Percentiles rank a stretch among this genome's conserved stretches.
Conservation (phyloP, 2,888 invertebrate species). For the Chydorus sphaericus region DNA sequence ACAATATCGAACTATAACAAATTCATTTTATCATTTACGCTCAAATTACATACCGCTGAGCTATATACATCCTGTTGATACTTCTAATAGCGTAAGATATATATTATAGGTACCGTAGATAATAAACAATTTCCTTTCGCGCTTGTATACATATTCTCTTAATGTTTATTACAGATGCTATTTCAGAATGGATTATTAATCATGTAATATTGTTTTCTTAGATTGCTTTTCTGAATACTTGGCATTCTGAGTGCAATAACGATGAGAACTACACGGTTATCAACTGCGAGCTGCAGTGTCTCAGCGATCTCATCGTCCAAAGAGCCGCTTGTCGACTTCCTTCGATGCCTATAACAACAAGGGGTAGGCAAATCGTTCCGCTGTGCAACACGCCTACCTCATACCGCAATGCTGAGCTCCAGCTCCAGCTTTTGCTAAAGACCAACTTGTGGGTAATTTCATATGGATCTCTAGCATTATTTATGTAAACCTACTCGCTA, state of each 20-base stretch:
- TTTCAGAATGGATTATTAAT: too few species aligned
- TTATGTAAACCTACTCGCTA: too few species aligned
- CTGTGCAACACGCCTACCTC: not conserved
- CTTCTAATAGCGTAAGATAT: too few species aligned
- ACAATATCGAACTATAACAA: too few species aligned
- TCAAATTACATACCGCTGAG: not conserved
- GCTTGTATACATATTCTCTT: too few species aligned
- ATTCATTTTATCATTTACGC: not conserved
- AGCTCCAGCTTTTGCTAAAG: not conserved
- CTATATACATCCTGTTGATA: not conserved
- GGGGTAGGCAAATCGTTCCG: not conserved
- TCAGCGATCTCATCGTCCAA: not conserved
- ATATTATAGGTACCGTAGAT: too few species aligned
- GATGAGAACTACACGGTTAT: not conserved
- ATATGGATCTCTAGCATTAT: too few species aligned
- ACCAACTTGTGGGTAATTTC: too few species aligned
- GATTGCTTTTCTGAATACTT: not conserved
- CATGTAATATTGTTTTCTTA: not conserved
- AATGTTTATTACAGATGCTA: too few species aligned
- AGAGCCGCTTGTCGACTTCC: not conserved
- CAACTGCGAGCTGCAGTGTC: not conserved
- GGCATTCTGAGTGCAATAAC: not conserved
- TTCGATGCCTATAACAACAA: not conserved
- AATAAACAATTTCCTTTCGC: too few species aligned
- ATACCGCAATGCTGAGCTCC: not conserved